These are phyloP conservation scores for Brachirus orientalis DNA, from an alignment of 2,113 vertebrate species.

Conservation along the genomic window DNA sequence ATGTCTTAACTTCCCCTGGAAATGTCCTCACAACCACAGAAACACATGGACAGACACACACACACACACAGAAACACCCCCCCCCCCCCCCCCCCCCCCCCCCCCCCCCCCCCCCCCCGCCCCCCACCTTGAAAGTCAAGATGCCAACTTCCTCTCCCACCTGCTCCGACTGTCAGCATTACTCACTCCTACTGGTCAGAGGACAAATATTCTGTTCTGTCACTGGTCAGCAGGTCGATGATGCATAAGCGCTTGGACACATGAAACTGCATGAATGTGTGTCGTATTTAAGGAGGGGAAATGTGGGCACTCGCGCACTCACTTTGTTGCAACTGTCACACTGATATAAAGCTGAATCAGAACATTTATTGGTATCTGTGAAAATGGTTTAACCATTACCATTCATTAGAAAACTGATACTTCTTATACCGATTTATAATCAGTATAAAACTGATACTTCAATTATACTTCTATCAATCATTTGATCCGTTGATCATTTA, in stretches of 20 bases:
- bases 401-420: no score
- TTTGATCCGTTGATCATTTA: no score
- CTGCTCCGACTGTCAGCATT: conserved; percentile 43
- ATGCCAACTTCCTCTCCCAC: conserved; percentile 35
- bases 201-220: conserved; percentile 10
- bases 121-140: conserved; percentile 56
- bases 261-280: conserved; percentile 26
- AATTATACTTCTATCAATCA: no score
- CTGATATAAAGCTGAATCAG: no score
- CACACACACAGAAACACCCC: not conserved
- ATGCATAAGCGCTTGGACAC: conserved; percentile 8
- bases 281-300: conserved; percentile 42
- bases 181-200: conserved; percentile 33
- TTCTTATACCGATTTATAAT: no score
- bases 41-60: conserved; percentile 10
- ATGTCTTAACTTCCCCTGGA: no score
- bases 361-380: no score
- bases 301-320: conserved; percentile 14
- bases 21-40: no score
- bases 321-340: no score
- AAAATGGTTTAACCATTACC: no score
- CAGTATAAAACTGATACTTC: no score
- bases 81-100: conserved; percentile 27
- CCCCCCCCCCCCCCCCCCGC: conserved; percentile 26
- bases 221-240: conserved; percentile 45